Evolutionary conservation across 2,797 vertebrate genomes (phyloP), one percentile per base, ranked within the genome.

Genomic region (Eulemur coronatus): DNA sequence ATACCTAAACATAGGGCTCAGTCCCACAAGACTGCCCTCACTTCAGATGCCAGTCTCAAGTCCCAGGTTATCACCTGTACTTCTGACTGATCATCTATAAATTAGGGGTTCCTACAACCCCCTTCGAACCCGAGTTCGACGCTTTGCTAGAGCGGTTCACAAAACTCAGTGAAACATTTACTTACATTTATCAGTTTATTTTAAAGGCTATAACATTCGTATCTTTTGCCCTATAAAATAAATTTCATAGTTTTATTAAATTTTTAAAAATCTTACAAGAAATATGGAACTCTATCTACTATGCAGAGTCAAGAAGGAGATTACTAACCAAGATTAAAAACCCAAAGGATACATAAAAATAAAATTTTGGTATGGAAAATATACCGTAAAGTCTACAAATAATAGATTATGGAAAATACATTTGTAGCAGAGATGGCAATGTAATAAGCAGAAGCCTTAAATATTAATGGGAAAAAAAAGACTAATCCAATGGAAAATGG

Each of bases 321-420:
- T 59, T 61, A 15, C 84, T 84, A 95, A 57, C 17, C 18, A 84
- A 89, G n/a, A 86, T 33, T 79, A 35, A 91, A 95, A 82, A 89
- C 80, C 55, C 35, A 94, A 59, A 88, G 84, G 18, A 85, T 75
- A 38, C 13, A 70, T 81, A 78, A 70, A 90, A 88, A 70, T 81
- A 78, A 70, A 90, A 88, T 67, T 41, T 65, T 57, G n/a, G 28
- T 67, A 84, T 24, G 30, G 38, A 80, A 96, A 88, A 90, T 70
- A 86, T 3, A 92, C 52, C 41, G 70, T 67, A 70, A 93, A 43
- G 20, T 79, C 38, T 92, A 89, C 20, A 94, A 65, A 88, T 84
- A 73, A 52, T 48, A 80, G 65, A 69, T 38, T 38, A 43, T 57
- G 35, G 43, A 94, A 81, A 52, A 35, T n/a, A 75, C 14, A 81